A percentile compares a stretch with the other conserved stretches of the same genome.
These are phyloP conservation scores for Drosophila insularis DNA, from an alignment of 1,140 invertebrate species.

Conservation along the genomic window DNA sequence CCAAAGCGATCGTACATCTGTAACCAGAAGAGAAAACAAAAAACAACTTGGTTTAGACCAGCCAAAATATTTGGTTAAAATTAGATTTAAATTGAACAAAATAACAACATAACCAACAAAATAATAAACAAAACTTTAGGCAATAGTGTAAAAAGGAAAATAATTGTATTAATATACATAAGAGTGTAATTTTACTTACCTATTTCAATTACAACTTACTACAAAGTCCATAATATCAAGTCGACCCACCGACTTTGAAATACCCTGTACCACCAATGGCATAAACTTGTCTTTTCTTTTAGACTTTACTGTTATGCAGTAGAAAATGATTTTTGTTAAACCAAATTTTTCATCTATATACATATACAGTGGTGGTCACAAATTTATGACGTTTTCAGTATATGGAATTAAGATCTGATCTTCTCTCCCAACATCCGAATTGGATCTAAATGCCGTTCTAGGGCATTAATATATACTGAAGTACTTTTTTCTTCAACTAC, in stretches of 20 bases:
- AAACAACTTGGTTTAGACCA: constrained; percentile 9
- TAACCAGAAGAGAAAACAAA: constrained; percentile 47
- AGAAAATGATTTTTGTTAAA: no score
- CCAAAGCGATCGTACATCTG: constrained; percentile 80
- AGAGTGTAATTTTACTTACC: background rate
- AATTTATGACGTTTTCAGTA: no score
- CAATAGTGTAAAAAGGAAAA: background rate
- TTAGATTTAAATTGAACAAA: constrained; percentile 15
- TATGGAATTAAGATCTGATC: no score
- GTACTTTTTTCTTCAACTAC: no score
- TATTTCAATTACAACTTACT: background rate
- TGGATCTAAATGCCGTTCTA: no score
- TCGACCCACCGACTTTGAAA: background rate
- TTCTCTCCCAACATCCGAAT: no score
- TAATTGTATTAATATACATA: background rate
- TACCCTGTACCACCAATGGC: background rate
- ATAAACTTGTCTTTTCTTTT: no score
- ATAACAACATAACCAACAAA: constrained; percentile 51
- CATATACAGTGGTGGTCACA: no score
- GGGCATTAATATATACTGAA: no score
- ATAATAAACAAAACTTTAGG: constrained; percentile 25
- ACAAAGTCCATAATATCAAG: background rate
- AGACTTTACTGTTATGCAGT: no score
- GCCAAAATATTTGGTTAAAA: constrained; percentile 3
- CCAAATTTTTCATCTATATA: no score